Evolutionary conservation across 2,888 invertebrate species (phyloP).

Genomic region (Lochmaea capreae): DNA sequence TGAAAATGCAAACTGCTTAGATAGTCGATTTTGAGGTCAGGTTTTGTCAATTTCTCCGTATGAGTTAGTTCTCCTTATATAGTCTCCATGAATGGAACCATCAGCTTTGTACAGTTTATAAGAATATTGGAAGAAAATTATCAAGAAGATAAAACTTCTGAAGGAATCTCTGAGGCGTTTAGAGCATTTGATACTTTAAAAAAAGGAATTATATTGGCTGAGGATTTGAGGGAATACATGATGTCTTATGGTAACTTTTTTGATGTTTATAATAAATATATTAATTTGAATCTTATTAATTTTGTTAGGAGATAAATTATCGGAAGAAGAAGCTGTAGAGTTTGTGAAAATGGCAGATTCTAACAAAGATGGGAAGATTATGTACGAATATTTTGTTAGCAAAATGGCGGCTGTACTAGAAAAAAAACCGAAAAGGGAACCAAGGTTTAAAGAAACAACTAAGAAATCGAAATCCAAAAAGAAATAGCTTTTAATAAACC

Average conservation of each 20-base stretch:
- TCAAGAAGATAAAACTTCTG: slow-evolving; percentile 15
- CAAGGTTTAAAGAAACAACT: not conserved
- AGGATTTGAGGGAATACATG: slow-evolving; percentile 24
- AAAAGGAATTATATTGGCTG: not conserved
- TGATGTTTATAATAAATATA: not conserved
- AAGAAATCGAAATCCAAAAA: not conserved
- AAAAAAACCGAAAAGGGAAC: not conserved
- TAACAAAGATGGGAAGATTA: slow-evolving; percentile 14
- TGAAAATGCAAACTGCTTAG: too few relatives aligned
- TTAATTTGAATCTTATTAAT: too few relatives aligned
- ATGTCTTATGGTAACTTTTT: slow-evolving; percentile 21
- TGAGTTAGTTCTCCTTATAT: too few relatives aligned
- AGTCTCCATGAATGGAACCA: too few relatives aligned
- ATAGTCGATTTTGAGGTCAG: too few relatives aligned
- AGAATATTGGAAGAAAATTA: slow-evolving; percentile 17
- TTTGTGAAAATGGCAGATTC: slow-evolving; percentile 18
- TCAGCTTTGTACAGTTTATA: slow-evolving; percentile 23
- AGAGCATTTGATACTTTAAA: slow-evolving; percentile 19
- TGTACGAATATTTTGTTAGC: slow-evolving; percentile 19
- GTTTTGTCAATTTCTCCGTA: too few relatives aligned
- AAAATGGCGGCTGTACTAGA: slow-evolving; percentile 6
- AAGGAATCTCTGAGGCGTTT: slow-evolving; percentile 19
- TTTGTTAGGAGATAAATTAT: slow-evolving; percentile 25
- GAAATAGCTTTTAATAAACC: not conserved
- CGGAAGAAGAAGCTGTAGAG: slow-evolving; percentile 13